Base-by-base conservation (phyloP, 53 echinoderm and acorn worm species). In the Echinometra lucunter region DNA sequence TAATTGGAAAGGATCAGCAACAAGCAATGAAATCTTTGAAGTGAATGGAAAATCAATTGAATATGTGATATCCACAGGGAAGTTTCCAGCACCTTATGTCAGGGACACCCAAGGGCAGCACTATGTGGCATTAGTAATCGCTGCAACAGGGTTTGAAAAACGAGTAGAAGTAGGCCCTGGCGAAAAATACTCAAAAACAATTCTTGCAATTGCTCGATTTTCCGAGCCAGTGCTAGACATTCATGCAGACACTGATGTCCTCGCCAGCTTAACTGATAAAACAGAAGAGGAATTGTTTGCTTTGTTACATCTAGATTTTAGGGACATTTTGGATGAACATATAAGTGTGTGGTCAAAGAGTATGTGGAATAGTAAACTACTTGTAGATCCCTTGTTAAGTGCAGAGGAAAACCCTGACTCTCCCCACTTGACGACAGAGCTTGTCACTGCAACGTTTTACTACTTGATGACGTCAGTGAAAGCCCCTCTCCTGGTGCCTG, bases 1-100 rank as follows among this genome's bases (percentile, higher is more conserved):
- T 66, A 95, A 97, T 66, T 98, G 98, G 98, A 98, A 98, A 80
- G 97, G 97, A 17, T 96, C 97, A 0, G 96, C 94, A 89, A 95
- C 97, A 35, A 95, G 96, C 35, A 94, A 94, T 18, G 98, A 98
- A 85, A 95, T 96, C 47, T 94, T 97, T 45, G 88, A 91, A 58
- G 96, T 98, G 19, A 95, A 97, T 67, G 96, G 96, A 72, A 96
- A 92, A 47, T 93, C 95, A 34, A 72, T 95, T 66, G 95, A 97
- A 56, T 98, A 97, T 90, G 87, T 94, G 13, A 94, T 98, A 78
- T 94, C 95, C 8, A 91, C 94, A 19, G 97, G 96, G 21, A 95
- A 96, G 57, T 97, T 97, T 81, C 94, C 96, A 27, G 95, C 95
- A 32, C 96, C 96, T 7, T 94, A 96, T 66, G 93, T 95, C 12